These are phyloP conservation scores for Myotis myotis DNA, from an alignment of 2,797 vertebrate species.

Conservation along the genomic window DNA sequence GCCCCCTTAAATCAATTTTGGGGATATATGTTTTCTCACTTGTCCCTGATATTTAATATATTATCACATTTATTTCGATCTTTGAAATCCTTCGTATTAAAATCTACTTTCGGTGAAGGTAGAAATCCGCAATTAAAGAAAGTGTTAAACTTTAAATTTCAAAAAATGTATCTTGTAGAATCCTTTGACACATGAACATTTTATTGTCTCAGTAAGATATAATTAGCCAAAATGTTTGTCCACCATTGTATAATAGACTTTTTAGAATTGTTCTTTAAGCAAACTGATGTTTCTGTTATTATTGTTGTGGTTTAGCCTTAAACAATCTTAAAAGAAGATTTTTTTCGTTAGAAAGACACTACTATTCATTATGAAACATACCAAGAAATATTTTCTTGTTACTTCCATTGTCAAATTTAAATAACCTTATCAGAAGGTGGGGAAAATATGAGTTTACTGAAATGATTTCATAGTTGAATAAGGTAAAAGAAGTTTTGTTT, in stretches of 20 bases:
- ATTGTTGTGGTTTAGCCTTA: neutral
- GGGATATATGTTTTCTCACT: neutral
- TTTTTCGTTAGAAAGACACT: neutral
- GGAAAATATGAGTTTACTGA: neutral
- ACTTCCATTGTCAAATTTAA: conserved; percentile 25
- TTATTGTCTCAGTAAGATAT: neutral
- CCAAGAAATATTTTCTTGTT: neutral
- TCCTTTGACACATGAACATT: neutral
- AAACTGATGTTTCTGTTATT: neutral
- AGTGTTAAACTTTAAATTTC: neutral
- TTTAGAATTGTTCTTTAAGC: neutral
- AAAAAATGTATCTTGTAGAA: neutral
- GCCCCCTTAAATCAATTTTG: neutral
- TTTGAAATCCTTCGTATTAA: neutral
- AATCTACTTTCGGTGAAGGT: neutral
- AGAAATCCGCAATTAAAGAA: neutral
- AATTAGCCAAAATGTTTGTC: neutral
- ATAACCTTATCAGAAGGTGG: conserved; percentile 1
- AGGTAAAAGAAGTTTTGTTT: neutral
- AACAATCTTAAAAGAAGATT: neutral
- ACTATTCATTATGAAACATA: neutral
- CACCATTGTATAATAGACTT: neutral
- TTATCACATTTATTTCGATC: neutral
- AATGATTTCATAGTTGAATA: neutral
- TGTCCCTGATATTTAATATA: neutral